Evolutionary conservation across 2,888 invertebrate genomes (phyloP), one percentile per base, ranked within the genome.

Genomic region (Tipula helvola): DNA sequence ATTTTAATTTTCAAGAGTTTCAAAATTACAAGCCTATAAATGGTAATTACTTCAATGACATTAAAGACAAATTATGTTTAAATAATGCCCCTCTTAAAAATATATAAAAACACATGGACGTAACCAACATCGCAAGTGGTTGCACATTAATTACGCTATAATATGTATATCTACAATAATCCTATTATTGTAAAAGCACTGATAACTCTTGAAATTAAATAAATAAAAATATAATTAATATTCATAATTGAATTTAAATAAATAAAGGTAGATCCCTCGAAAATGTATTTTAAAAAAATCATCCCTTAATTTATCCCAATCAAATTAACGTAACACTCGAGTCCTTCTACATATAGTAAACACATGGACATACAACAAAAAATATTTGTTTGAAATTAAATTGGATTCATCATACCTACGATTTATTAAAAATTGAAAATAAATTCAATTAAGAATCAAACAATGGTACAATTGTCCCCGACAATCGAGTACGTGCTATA

Each of bases 281-380:
- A 71, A 71, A 71, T 52, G 5, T 10, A 44, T 10, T 10, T 52
- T 28, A 71, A 71, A 28, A 71, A 71, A 18, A 71, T 71, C 71
- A 71, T 71, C 71, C 71, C 71, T 71, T 71, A 71, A 71, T 71
- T 71, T 71, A 71, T 71, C 71, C 71, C 71, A 71, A 71, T 71
- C 71, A 71, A 71, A 71, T 71, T 71, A 71, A 71, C 28, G 12
- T 28, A 71, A 2, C 5, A 71, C 28, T 71, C 7, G 28, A 28
- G 10, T 71, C 28, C 57, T 57, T 57, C 57, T 28, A 71, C 28
- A n/a, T n/a, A n/a, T 39, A 39, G 39, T 5, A 39, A 39, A 28
- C n/a, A n/a, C n/a, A n/a, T n/a, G n/a, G n/a, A n/a, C n/a, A n/a
- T 28, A 12, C 10, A 71, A 28, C 28, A 71, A 71, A 71, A 71